A percentile compares a stretch with the other conserved stretches of the same genome.
Evolutionary conservation across 2,888 invertebrate species (phyloP).

Genomic region (Pandemis corylana): DNA sequence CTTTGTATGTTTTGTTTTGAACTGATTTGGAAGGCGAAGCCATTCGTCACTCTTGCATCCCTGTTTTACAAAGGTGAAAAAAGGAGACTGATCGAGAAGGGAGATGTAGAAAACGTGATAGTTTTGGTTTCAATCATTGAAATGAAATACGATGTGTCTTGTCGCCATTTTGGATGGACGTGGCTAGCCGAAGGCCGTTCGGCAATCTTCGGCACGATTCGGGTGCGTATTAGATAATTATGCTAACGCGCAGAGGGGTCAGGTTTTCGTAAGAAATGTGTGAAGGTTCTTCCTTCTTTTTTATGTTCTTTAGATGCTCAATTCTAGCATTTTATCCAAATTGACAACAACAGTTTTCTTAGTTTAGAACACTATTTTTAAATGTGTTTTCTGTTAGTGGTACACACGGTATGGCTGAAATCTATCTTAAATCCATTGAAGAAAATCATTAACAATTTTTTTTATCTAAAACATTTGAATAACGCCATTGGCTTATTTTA

Average conservation of each 20-base stretch:
- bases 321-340: too few species aligned
- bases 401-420: too few species aligned
- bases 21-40: not conserved
- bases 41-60: not conserved
- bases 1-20: not conserved
- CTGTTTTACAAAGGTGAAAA: not conserved
- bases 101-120: not conserved
- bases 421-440: too few species aligned
- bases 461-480: too few species aligned
- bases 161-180: conserved; percentile 8
- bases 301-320: too few species aligned
- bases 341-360: too few species aligned
- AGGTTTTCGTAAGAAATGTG: not conserved
- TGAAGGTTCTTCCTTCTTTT: not conserved
- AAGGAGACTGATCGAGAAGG: not conserved
- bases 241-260: not conserved
- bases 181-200: conserved; percentile 5
- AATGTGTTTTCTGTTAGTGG: too few species aligned
- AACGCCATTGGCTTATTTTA: too few species aligned
- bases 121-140: conserved; percentile 30
- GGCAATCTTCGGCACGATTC: not conserved
- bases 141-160: conserved; percentile 18
- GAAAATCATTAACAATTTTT: too few species aligned
- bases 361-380: too few species aligned
- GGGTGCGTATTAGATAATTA: not conserved